Conservation (phyloP, 2,888 invertebrate genomes). For the Volucella inanis region DNA sequence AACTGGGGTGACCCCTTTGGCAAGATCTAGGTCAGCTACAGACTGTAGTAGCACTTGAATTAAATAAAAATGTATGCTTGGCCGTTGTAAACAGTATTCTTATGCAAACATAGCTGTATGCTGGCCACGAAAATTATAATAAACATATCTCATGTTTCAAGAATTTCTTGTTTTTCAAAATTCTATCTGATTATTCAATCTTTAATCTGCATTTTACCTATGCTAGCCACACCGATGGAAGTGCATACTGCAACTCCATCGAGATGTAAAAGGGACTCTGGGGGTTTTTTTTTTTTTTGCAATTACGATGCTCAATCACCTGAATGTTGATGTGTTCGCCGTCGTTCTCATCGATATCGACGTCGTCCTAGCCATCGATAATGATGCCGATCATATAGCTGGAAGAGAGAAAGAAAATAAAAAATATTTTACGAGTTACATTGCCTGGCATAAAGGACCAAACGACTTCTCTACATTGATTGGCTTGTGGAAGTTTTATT, state of each 20-base stretch:
- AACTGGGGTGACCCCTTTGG: too few species aligned
- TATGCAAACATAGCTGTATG: too few species aligned
- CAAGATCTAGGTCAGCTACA: too few species aligned
- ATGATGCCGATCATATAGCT: slow-evolving; percentile 43
- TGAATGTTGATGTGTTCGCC: slow-evolving; percentile 41
- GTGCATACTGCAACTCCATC: slow-evolving; percentile 1
- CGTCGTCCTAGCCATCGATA: slow-evolving; percentile 13
- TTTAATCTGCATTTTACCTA: too few species aligned
- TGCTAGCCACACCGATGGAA: neutral
- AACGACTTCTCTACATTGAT: neutral
- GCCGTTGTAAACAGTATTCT: too few species aligned
- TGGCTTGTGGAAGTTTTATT: slow-evolving; percentile 41
- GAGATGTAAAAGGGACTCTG: slow-evolving; percentile 12
- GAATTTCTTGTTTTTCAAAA: too few species aligned
- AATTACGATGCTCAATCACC: slow-evolving; percentile 69
- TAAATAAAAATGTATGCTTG: too few species aligned
- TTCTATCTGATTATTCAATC: too few species aligned
- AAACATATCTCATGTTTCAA: too few species aligned
- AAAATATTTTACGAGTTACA: slow-evolving; percentile 48
- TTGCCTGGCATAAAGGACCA: slow-evolving; percentile 31
- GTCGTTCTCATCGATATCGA: slow-evolving; percentile 24
- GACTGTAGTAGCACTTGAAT: too few species aligned
- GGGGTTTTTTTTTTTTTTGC: slow-evolving; percentile 26
- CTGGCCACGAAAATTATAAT: too few species aligned
- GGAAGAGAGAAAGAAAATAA: neutral